These are phyloP conservation scores for Villa cingulata DNA, from an alignment of 2,888 invertebrate species.

Conservation along the genomic window DNA sequence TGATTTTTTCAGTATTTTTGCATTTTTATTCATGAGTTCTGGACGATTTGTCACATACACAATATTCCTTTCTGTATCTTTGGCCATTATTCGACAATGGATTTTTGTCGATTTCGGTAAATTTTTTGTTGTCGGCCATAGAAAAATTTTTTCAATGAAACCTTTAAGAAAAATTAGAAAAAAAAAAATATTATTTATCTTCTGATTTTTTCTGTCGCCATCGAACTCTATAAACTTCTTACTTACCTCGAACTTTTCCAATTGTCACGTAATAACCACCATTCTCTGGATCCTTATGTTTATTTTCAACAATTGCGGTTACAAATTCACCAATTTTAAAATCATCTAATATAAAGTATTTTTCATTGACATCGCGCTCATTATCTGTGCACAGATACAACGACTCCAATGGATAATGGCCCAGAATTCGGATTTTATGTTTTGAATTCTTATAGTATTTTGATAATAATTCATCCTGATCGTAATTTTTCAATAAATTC, in stretches of 20 bases:
- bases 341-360: constrained; percentile 41
- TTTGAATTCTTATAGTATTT: constrained; percentile 30
- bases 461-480: constrained; percentile 29
- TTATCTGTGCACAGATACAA: constrained; percentile 56
- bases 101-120: constrained; percentile 43
- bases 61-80: constrained; percentile 36
- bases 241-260: constrained; percentile 40
- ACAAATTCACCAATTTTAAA: constrained; percentile 43
- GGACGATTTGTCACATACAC: constrained; percentile 52
- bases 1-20: constrained; percentile 40
- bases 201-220: background rate
- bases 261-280: constrained; percentile 40
- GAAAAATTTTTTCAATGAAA: constrained; percentile 44
- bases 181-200: background rate
- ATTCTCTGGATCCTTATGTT: constrained; percentile 36
- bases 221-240: background rate
- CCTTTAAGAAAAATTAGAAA: constrained; percentile 29
- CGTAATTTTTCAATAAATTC: constrained; percentile 30
- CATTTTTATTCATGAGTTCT: constrained; percentile 43
- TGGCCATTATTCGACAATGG: constrained; percentile 45
- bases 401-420: constrained; percentile 51
- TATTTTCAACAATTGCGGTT: constrained; percentile 37
- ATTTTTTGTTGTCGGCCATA: constrained; percentile 39
- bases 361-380: constrained; percentile 40
- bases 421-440: constrained; percentile 46